Evolutionary conservation across 2,888 invertebrate species (phyloP).

Genomic region (Druceiella hillmani): DNA sequence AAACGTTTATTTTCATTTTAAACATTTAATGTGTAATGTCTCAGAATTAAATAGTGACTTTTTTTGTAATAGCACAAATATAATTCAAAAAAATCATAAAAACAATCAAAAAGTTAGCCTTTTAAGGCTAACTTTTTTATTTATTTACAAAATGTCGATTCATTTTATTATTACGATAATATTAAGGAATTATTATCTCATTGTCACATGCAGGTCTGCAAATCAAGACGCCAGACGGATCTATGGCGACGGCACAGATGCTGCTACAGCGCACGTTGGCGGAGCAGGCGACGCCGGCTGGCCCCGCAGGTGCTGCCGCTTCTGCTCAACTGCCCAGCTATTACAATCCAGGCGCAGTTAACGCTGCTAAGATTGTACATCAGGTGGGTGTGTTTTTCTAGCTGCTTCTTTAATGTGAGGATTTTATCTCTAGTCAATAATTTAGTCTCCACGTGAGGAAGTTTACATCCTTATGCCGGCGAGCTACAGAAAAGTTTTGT

Average conservation of each 20-base stretch:
- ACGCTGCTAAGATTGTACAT: constrained; percentile 77
- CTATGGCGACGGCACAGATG: constrained; percentile 52
- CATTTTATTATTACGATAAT: too few relatives aligned
- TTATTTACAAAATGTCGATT: too few relatives aligned
- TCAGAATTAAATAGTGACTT: too few relatives aligned
- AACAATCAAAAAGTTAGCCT: too few relatives aligned
- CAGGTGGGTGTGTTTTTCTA: constrained; percentile 42
- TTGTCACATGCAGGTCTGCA: constrained; percentile 35
- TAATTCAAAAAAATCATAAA: too few relatives aligned
- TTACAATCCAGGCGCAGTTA: constrained; percentile 68
- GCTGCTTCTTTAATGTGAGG: not conserved
- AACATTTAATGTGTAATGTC: too few relatives aligned
- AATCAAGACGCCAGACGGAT: constrained; percentile 49
- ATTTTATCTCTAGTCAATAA: constrained; percentile 1
- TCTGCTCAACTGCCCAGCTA: constrained; percentile 53
- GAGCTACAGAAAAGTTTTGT: too few relatives aligned
- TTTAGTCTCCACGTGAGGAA: not conserved
- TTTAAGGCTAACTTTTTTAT: too few relatives aligned
- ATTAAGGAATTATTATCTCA: too few relatives aligned
- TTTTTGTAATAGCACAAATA: too few relatives aligned
- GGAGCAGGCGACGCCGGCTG: constrained; percentile 30
- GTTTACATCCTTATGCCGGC: too few relatives aligned
- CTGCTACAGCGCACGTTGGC: constrained; percentile 44
- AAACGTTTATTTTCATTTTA: too few relatives aligned
- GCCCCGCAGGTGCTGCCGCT: constrained; percentile 28